Base-by-base conservation (phyloP, 1,140 invertebrate species). In the Acromyrmex echinatior region DNA sequence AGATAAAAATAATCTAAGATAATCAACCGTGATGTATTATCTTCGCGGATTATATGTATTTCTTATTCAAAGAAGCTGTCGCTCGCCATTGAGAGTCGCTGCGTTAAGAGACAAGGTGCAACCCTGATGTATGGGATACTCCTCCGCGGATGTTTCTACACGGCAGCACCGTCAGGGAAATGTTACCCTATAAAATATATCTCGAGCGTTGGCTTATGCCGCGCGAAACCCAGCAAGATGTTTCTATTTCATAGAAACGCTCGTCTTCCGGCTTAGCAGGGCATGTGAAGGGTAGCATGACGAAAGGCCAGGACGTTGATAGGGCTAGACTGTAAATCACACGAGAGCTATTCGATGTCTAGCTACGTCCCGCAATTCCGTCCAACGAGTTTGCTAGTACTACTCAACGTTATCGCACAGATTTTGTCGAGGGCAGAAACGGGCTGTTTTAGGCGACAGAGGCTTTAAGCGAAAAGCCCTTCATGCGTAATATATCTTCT, bases 141-240 rank as follows among this genome's bases (percentile, higher is more conserved):
- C 87, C 88, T 90, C 74, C 82, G 56, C 35, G 92, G 89, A 87
- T 92, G 91, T 88, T 92, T 93, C 92, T 90, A 90, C 82, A 87
- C 62, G 87, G 80, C 80, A 80, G 85, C 87, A 91, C 88, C 90
- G 93, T 94, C 93, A 93, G 89, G 93, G 92, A 94, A 94, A 95
- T 92, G 93, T 92, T 92, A 88, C 87, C 89, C 89, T 93, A 94
- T 95, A 95, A 95, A 94, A 94, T 93, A 95, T 95, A 94, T 94
- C 93, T 94, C 87, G 89, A 91, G 89, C 90, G 90, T 86, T 92
- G 91, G 90, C 92, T 93, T 93, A 92, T 93, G 91, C 86, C 90
- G 62, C 74, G 65, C 86, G 88, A 86, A 87, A 90, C 79, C 86
- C 80, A 79, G 87, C 92, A 92, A 92, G 93, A 94, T 94, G 94